Evolutionary conservation across 2,888 invertebrate species (phyloP).

Genomic region (Stomorhina lunata): DNA sequence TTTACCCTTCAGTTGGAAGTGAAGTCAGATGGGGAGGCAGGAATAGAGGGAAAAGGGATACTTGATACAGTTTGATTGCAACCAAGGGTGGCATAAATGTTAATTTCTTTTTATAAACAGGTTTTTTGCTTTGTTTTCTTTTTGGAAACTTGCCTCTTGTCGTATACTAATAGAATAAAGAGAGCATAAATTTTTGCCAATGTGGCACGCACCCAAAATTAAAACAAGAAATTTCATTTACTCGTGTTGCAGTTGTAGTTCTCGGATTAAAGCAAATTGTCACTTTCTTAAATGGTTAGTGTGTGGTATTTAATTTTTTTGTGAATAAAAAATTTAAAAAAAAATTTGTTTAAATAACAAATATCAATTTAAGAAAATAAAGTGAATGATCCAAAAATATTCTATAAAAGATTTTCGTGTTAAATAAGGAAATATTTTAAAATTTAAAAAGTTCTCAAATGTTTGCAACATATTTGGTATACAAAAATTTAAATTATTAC

Average conservation of each 20-base stretch:
- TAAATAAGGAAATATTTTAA: not conserved
- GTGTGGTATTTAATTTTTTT: constrained; percentile 8
- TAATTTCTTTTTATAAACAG: not conserved
- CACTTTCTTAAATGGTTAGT: constrained; percentile 55
- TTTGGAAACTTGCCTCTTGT: not conserved
- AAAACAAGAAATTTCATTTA: constrained; percentile 28
- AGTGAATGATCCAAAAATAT: not conserved
- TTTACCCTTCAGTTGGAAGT: constrained; percentile 19
- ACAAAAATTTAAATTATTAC: not conserved
- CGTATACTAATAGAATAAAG: not conserved
- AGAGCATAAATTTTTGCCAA: constrained; percentile 38
- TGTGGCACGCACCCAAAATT: constrained; percentile 59
- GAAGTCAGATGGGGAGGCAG: not conserved
- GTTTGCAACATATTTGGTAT: not conserved
- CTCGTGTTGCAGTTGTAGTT: constrained; percentile 60
- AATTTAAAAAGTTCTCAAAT: not conserved
- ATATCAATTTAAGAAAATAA: not conserved
- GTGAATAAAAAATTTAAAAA: not conserved
- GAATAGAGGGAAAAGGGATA: not conserved
- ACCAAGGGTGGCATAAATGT: constrained; percentile 38
- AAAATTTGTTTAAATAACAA: not conserved
- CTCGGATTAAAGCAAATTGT: constrained; percentile 52
- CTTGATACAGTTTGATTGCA: constrained; percentile 1
- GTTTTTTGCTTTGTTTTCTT: constrained; percentile 4
- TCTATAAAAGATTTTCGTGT: not conserved